Conservation (phyloP, 2,113 vertebrate genomes). For the Megaptera novaeangliae region DNA sequence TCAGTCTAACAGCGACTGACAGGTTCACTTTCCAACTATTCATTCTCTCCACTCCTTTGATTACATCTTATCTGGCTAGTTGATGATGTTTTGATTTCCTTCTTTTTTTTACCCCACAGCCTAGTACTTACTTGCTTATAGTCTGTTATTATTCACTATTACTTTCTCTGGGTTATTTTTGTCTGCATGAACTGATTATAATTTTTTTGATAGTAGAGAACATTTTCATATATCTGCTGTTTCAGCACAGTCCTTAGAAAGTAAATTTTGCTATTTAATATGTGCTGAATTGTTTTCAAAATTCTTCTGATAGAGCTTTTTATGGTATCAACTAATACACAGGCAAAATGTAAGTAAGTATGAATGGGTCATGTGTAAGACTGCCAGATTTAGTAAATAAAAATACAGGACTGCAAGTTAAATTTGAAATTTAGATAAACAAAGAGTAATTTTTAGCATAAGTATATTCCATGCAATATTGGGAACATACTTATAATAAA, state of each 20-base stretch:
- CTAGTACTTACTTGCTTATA: not conserved
- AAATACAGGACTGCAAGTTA: not conserved
- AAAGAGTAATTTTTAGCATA: not conserved
- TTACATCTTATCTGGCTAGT: not conserved
- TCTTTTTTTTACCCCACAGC: not conserved
- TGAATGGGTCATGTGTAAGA: not conserved
- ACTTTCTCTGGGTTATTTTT: not conserved
- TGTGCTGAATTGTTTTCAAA: not conserved
- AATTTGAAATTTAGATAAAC: not conserved
- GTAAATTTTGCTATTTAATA: not conserved
- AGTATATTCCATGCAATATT: not conserved
- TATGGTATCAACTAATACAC: not conserved
- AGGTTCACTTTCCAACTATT: not conserved
- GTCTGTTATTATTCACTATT: not conserved
- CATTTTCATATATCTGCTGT: not conserved
- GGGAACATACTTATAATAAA: not conserved
- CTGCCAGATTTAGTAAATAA: not conserved
- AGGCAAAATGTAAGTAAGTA: not conserved
- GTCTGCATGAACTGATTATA: not conserved
- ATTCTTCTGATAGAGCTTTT: not conserved
- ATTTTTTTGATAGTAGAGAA: not conserved
- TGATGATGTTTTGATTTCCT: not conserved
- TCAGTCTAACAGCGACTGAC: no score
- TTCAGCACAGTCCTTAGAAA: not conserved
- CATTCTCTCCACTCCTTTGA: not conserved